Conservation (phyloP, 2,888 invertebrate genomes). For the Eristalis pertinax region DNA sequence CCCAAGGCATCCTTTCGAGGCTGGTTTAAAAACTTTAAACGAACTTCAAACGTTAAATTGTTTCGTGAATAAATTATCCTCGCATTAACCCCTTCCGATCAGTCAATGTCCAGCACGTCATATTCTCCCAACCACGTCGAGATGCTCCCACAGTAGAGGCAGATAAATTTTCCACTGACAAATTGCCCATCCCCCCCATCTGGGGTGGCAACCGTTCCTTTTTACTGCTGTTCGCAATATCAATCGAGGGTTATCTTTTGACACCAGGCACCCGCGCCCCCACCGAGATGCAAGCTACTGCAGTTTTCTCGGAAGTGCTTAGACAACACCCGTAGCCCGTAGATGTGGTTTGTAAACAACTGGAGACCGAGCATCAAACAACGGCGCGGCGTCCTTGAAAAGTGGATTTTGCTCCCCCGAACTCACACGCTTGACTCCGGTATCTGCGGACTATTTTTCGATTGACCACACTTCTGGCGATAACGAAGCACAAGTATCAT, state of each 20-base stretch:
- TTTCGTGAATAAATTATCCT: too few relatives aligned
- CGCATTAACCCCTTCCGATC: too few relatives aligned
- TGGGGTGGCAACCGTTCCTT: not conserved
- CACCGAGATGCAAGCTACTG: not conserved
- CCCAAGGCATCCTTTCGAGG: too few relatives aligned
- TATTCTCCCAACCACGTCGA: not conserved
- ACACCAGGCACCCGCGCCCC: not conserved
- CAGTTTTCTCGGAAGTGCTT: not conserved
- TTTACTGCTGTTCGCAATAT: not conserved
- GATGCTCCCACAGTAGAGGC: too few relatives aligned
- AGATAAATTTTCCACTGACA: not conserved
- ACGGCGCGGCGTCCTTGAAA: not conserved
- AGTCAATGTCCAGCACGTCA: too few relatives aligned
- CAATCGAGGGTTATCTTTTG: not conserved
- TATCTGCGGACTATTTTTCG: slow-evolving; percentile 16
- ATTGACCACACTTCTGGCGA: slow-evolving; percentile 4
- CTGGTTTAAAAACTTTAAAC: too few relatives aligned
- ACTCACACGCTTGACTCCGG: not conserved
- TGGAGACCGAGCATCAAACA: not conserved
- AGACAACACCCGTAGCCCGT: not conserved
- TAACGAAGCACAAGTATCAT: slow-evolving; percentile 7
- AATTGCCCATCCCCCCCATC: not conserved
- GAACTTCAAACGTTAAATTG: too few relatives aligned
- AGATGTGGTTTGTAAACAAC: not conserved
- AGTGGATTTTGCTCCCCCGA: not conserved